These are phyloP conservation scores for Drosophila ficusphila DNA, from an alignment of 1,140 invertebrate genomes.

Conservation along the genomic window DNA sequence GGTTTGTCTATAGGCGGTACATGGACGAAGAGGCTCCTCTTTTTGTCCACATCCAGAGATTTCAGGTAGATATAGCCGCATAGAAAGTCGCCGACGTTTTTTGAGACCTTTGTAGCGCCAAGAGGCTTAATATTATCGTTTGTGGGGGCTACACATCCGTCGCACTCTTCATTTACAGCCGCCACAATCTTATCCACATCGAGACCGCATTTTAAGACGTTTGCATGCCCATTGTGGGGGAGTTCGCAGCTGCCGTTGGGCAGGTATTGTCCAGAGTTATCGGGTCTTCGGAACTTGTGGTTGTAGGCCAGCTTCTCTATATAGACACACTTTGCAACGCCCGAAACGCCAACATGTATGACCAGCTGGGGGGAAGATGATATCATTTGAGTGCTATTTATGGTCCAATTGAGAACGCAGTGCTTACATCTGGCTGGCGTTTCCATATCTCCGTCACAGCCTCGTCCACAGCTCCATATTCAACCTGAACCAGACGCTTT, in stretches of 20 bases:
- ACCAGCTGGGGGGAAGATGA: conserved; percentile 85
- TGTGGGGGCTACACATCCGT: conserved; percentile 44
- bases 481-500: conserved; percentile 86
- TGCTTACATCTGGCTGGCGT: conserved; percentile 85
- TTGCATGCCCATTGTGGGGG: conserved; percentile 58
- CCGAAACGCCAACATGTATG: conserved; percentile 87
- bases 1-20: conserved; percentile 86
- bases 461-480: conserved; percentile 86
- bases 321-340: conserved; percentile 84
- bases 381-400: conserved; percentile 47
- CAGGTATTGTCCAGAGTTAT: conserved; percentile 84
- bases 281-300: conserved; percentile 84
- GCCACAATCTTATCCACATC: conserved; percentile 85
- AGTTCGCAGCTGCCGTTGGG: conserved; percentile 73
- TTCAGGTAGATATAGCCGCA: conserved; percentile 88
- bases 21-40: conserved; percentile 86
- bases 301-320: conserved; percentile 86
- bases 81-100: conserved; percentile 85
- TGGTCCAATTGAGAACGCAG: conserved; percentile 13
- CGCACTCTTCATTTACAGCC: conserved; percentile 59
- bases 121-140: background rate
- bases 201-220: conserved; percentile 82
- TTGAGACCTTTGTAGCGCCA: conserved; percentile 38
- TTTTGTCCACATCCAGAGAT: conserved; percentile 85
- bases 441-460: conserved; percentile 87